Evolutionary conservation across 2,888 invertebrate species (phyloP).

Genomic region (Camponotus fellah): DNA sequence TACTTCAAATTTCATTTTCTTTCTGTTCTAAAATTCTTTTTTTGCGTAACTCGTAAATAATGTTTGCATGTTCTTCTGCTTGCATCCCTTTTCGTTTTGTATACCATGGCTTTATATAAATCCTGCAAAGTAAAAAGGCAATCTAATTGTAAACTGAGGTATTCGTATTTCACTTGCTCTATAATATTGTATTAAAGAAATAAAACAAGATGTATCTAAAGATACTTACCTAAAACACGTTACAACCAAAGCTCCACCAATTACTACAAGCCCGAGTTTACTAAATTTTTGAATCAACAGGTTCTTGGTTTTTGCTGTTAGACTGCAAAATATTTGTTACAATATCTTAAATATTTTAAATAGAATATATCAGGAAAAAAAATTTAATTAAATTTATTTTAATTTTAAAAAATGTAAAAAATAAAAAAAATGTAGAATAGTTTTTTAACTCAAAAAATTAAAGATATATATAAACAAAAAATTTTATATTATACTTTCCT

Average conservation of each 20-base stretch:
- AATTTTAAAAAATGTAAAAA: too few relatives aligned
- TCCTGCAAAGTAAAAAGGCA: neutral
- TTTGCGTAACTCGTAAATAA: slow-evolving; percentile 36
- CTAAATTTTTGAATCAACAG: neutral
- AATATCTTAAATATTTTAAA: neutral
- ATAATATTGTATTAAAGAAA: neutral
- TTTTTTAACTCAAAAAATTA: neutral
- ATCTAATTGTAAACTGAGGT: neutral
- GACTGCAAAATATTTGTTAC: slow-evolving; percentile 15
- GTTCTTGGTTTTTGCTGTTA: neutral
- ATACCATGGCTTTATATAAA: neutral
- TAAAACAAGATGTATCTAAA: neutral
- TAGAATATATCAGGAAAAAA: neutral
- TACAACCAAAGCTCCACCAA: neutral
- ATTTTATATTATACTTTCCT: neutral
- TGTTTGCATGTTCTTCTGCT: slow-evolving; percentile 47
- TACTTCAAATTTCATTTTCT: neutral
- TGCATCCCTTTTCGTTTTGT: neutral
- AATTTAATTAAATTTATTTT: neutral
- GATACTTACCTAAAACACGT: neutral
- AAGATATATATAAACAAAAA: neutral
- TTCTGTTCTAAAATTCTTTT: neutral
- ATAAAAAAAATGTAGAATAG: neutral
- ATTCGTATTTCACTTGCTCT: neutral
- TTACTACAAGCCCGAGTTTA: neutral